Evolutionary conservation across 1,140 invertebrate genomes (phyloP), one percentile per base, ranked within the genome.

Genomic region (Macrotrachela quadricornifera): DNA sequence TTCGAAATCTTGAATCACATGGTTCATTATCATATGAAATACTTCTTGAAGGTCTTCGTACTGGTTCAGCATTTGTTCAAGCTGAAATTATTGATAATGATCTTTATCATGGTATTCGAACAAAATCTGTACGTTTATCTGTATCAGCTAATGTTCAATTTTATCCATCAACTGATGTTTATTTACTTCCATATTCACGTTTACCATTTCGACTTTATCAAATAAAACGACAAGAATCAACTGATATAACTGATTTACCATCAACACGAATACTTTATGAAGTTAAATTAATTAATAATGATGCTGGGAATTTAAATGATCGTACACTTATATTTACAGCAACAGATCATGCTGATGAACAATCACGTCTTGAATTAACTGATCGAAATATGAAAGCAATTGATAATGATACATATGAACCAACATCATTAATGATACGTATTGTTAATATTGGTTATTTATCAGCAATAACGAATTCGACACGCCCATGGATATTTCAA

Each of bases 91-190:
- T 53, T 16, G 51, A 53, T 47, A 36, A 44, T n/a, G 46, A 46
- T 46, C 46, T 46, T 42, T 41, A 48, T 39, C 41, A 51, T 14
- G 15, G 10, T 13, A 37, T 53, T 16, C 30, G 39, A 43, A 53
- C 51, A n/a, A 13, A 21, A n/a, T 37, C 38, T 11, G 51, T 53
- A n/a, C 44, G 45, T 6, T 40, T 53, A 17, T 14, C 44, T 15
- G 51, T 53, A 4, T 44, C 44, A 6, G 51, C 51, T 30, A 53
- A 53, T 48, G 44, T 53, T 47, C 51, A 46, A 30, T 41, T 53
- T 12, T 44, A 53, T 17, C 51, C 51, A 11, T 48, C 45, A 15
- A 43, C 41, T 43, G 44, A 44, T 17, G 40, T 53, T 14, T 53
- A 53, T 43, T 30, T 53, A 0, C 10, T 53, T 6, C 16, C 9